Evolutionary conservation across 2,113 vertebrate genomes (phyloP), one percentile per base, ranked within the genome.

Genomic region (Oreochromis niloticus): DNA sequence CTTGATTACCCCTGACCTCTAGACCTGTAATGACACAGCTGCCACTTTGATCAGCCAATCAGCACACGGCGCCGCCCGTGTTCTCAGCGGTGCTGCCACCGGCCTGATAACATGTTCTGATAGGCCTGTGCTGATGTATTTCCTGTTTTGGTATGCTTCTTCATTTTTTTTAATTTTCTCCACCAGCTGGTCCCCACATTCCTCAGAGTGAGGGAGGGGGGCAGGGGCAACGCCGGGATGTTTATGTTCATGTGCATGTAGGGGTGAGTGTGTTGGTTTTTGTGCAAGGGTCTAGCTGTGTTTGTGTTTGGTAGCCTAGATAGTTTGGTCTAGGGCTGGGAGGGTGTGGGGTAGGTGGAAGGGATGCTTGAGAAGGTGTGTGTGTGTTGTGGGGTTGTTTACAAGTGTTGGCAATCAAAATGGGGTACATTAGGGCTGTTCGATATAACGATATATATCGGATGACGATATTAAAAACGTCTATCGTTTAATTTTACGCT

Each of bases 71-170:
- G 81, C 95, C 95, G 94, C 95, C 94, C 93, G 92, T 89, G 88
- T 94, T 94, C 92, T 94, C 91, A 86, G 91, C 36, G 8, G 92
- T 81, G 86, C 88, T 86, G 91, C 90, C 84, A 85, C 89, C 75
- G 87, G 91, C 88, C 88, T 94, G 95, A 96, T 96, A 94, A 94
- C 93, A 92, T 87, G 89, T 82, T 93, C 89, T 90, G 94, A 96
- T 95, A 95, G 92, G 88, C 89, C 91, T 85, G 93, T 91, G 89
- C 93, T 95, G 93, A 93, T 96, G 94, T 87, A 95, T 95, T 96
- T 97, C 96, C 95, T 96, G 95, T 96, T 96, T 95, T 95, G 93
- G 90, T 95, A 88, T 94, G 89, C 90, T 86, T 95, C 89, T 92
- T 94, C 87, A 54, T 66, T 66, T 7, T 4, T 94, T 88, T 91